A percentile compares a stretch with the other conserved stretches of the same genome.
Conservation (phyloP, 2,797 vertebrate species). For the Numenius phaeopus region DNA sequence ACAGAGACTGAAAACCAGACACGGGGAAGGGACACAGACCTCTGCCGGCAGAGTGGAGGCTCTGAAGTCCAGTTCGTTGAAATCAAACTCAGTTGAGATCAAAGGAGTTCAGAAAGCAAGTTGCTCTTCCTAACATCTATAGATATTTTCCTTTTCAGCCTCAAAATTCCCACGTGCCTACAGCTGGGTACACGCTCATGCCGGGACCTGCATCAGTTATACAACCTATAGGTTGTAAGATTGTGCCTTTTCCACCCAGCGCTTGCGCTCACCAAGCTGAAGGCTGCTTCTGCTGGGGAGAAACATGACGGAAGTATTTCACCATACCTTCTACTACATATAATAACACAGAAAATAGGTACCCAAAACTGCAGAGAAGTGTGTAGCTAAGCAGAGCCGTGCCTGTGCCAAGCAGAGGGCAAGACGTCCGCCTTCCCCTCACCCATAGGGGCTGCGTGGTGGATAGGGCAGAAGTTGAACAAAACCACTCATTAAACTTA, state of each 20-base stretch:
- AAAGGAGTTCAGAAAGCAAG: neutral
- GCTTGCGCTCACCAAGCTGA: neutral
- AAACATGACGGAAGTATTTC: rapidly evolving
- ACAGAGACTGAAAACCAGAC: neutral
- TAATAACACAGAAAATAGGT: neutral
- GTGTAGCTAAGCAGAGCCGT: rapidly evolving
- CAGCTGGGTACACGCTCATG: neutral
- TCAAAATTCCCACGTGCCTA: neutral
- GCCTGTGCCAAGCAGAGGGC: neutral
- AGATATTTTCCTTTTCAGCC: neutral
- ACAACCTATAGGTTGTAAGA: neutral
- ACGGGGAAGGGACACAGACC: rapidly evolving
- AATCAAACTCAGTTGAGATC: neutral
- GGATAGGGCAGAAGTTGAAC: neutral
- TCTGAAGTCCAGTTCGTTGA: neutral
- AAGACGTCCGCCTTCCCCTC: neutral
- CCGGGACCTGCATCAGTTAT: slow-evolving; percentile 7
- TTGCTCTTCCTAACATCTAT: neutral
- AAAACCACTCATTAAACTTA: neutral
- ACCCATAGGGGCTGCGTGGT: rapidly evolving
- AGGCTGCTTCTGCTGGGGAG: neutral
- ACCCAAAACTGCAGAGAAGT: neutral
- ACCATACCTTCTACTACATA: neutral
- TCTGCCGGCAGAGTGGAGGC: rapidly evolving
- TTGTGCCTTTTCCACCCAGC: neutral